phyloP scores from a whole-genome alignment of 2,797 vertebrate species.

The Clarias platycephalus region DNA sequence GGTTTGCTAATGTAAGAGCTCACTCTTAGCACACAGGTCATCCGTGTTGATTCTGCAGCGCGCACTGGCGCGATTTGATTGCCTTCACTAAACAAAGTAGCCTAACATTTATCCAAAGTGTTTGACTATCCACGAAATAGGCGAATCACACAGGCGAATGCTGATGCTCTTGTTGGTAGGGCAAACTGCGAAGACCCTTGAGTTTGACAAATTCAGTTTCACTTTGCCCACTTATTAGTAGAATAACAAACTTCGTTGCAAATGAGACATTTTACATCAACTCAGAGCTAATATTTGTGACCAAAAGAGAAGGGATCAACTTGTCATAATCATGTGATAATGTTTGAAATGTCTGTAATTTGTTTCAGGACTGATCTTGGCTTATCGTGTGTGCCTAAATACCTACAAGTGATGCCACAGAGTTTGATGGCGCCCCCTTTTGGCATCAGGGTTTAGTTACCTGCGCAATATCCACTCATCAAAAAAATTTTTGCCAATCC shows the following conservation, averaged over 20 bases:
- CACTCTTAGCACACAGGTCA: conserved; percentile 49
- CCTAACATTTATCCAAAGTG: conserved; percentile 65
- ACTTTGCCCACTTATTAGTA: neutral
- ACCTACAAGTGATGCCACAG: conserved; percentile 10
- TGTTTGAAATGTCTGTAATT: neutral
- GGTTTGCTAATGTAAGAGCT: conserved; percentile 51
- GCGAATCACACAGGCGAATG: conserved; percentile 56
- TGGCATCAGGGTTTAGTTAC: conserved; percentile 52
- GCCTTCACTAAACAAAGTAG: conserved; percentile 66
- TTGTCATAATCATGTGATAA: neutral
- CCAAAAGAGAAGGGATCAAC: neutral
- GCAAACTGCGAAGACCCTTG: conserved; percentile 15
- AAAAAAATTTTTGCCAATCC: neutral
- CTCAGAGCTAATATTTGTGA: neutral
- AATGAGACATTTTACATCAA: neutral
- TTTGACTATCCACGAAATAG: conserved; percentile 62
- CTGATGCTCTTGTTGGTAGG: conserved; percentile 57
- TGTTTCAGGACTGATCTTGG: neutral
- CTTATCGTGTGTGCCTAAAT: neutral
- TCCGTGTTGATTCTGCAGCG: conserved; percentile 63
- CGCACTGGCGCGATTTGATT: conserved; percentile 59
- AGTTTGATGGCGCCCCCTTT: conserved; percentile 78
- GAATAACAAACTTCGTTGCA: neutral
- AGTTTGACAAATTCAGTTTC: conserved; percentile 16
- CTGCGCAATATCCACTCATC: neutral